Evolutionary conservation across 2,113 vertebrate genomes (phyloP), one percentile per base, ranked within the genome.

Genomic region (Baryphthengus martii): DNA sequence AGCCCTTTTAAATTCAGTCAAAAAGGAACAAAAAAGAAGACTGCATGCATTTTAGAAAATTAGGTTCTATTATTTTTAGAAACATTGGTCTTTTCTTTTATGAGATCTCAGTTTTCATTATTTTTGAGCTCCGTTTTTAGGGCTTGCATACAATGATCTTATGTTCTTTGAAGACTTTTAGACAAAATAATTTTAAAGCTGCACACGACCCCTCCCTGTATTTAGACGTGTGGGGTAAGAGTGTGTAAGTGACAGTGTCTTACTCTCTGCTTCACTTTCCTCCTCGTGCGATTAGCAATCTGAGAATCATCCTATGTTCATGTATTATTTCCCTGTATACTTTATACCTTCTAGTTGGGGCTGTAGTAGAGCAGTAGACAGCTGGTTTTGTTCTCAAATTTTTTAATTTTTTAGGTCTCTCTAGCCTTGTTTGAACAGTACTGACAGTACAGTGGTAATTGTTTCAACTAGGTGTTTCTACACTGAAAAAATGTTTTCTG

Each of bases 41-140:
- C 63, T n/a, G 52, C 26, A 20, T 94, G 70, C 58, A 78, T 76
- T 79, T 20, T 65, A 72, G 56, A 44, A 89, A 92, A 82, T 68
- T 5, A 25, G 16, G 9, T 59, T 84, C 58, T 47, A 5, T 55
- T 73, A 8, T 39, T 77, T 7, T 28, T 65, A 63, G 65, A 74
- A 76, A 33, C 39, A 16, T 5, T 3, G 40, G 10, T 40, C 42
- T 35, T 65, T 11, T 44, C 42, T 33, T 61, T 31, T 18, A 10
- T 16, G 29, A 52, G 15, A 47, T 50, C 31, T 72, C 35, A 47
- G 14, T 33, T 79, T 76, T 66, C 26, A 5, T 52, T 29, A 19
- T 42, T 71, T 85, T 52, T 73, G 66, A 85, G 40, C 19, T 56
- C 19, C 2, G 0, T 68, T 72, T 85, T 72, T 58, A n/a, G 40